Evolutionary conservation across 2,113 vertebrate species (phyloP), one percentile per base, ranked within the genome.

Genomic region (Phycodurus eques): DNA sequence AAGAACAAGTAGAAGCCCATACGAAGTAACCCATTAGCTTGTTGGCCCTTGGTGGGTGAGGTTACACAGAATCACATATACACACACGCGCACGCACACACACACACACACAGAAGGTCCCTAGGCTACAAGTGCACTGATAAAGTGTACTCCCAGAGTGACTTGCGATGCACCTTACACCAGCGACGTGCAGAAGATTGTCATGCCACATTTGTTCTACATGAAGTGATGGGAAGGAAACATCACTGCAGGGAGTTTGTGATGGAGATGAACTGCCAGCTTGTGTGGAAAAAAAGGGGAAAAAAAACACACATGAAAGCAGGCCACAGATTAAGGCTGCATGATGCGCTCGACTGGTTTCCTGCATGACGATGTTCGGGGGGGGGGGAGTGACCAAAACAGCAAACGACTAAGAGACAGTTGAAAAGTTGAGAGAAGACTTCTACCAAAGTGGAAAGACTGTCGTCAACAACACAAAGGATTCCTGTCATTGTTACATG

Each of bases 201-300:
- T 83, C 85, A 81, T 70, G 82, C 73, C 85, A 81, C 79, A 87
- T 88, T 90, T 87, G 83, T 85, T 85, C 61, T 59, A 86, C 83
- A 85, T 80, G 85, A 79, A 83, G 80, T 53, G 47, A 84, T 72
- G 83, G 79, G 74, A 77, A 77, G 49, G 73, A 82, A 87, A 80
- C 81, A 83, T 76, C 57, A 85, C 85, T 84, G 85, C 75, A 63
- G 88, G 85, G 86, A 82, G 73, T 47, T 43, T 66, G 70, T 67
- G 81, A 83, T 68, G 62, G 76, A 83, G 78, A 87, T 76, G 83
- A 85, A 77, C 78, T 76, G 75, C 80, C 62, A 75, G 70, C 54
- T 73, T 68, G 71, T 59, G 63, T 46, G 63, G 70, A 66, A 68
- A 61, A 71, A 71, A 80, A 71, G 66, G 80, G 0, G 70, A 8